Percentiles rank a stretch among this genome's conserved stretches.
phyloP scores from a whole-genome alignment of 2,888 invertebrate genomes.

The Copidosoma aretas region DNA sequence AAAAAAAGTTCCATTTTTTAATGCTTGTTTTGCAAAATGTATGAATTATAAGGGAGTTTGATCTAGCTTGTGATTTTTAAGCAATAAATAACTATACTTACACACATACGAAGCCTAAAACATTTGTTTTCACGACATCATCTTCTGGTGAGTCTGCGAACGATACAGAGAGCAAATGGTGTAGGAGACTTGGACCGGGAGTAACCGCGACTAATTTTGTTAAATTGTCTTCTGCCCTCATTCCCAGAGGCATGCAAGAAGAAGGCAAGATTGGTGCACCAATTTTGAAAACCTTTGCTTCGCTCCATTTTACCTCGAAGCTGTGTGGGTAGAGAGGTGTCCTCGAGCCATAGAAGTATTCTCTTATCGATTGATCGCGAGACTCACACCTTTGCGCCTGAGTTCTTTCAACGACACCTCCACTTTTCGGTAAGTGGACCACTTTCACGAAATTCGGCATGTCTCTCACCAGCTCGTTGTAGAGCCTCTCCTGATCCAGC shows the following conservation, averaged over 20 bases:
- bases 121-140: slow-evolving; percentile 85
- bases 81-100: slow-evolving; percentile 67
- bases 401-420: slow-evolving; percentile 92
- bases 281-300: slow-evolving; percentile 91
- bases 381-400: slow-evolving; percentile 74
- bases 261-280: slow-evolving; percentile 92
- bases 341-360: slow-evolving; percentile 93
- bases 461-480: slow-evolving; percentile 91
- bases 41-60: no score
- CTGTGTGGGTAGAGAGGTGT: slow-evolving; percentile 90
- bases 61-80: no score
- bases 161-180: slow-evolving; percentile 89
- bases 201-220: slow-evolving; percentile 86
- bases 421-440: slow-evolving; percentile 90
- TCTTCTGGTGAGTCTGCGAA: slow-evolving; percentile 84
- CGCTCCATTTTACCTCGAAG: slow-evolving; percentile 90
- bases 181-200: slow-evolving; percentile 78
- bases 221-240: slow-evolving; percentile 89
- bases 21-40: background rate
- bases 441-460: slow-evolving; percentile 94
- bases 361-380: slow-evolving; percentile 81
- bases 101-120: slow-evolving; percentile 92
- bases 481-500: slow-evolving; percentile 93
- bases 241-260: slow-evolving; percentile 95
- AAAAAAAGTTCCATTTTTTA: no score